Base-by-base conservation (phyloP, 2,797 vertebrate genomes). In the Gallirallus australis region DNA sequence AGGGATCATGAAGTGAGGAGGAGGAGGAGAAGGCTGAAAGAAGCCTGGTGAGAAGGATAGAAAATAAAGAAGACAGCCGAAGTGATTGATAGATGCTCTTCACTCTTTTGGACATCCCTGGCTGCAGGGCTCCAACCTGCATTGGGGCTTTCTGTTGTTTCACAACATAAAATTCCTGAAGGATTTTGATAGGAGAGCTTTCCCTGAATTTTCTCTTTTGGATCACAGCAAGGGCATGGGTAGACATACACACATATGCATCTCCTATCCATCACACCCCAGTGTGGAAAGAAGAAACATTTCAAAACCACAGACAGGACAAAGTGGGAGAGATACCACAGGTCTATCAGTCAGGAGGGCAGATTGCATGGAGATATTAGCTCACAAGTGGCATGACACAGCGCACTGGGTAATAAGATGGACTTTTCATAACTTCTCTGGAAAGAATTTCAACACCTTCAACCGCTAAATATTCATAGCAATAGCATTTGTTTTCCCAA, bases 1-100 rank as follows among this genome's bases (percentile, higher is more conserved):
- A 69, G 54, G 81, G 33, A 94, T 73, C 42, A 63, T 45, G 73
- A 79, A 92, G 59, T 40, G 71, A 92, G 73, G 84, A 86, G 82
- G 63, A 42, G 42, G 40, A 93, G 85, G 48, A 86, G 82, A 63
- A 93, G 88, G 48, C 59, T 85, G 45, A 73, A 92, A 96, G 27
- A 24, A 84, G 12, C 66, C 39, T 80, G n/a, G 52, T 77, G 63
- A 79, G 90, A 52, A 92, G 52, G 39, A 64, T 0, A 52, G 66
- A 50, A 82, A 90, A 53, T 60, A 66, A 76, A 6, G 12, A 27
- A 90, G 15, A 18, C 5, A 81, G 40, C 7, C 31, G 59, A 56
- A 17, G 37, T 48, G 48, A 39, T 7, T 63, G 66, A 82, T 17
- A 85, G 56, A 39, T 54, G 15, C 1, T 84, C 86, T 84, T 76